These are phyloP conservation scores for Podabrus alpinus DNA, from an alignment of 2,888 invertebrate species.

Conservation along the genomic window DNA sequence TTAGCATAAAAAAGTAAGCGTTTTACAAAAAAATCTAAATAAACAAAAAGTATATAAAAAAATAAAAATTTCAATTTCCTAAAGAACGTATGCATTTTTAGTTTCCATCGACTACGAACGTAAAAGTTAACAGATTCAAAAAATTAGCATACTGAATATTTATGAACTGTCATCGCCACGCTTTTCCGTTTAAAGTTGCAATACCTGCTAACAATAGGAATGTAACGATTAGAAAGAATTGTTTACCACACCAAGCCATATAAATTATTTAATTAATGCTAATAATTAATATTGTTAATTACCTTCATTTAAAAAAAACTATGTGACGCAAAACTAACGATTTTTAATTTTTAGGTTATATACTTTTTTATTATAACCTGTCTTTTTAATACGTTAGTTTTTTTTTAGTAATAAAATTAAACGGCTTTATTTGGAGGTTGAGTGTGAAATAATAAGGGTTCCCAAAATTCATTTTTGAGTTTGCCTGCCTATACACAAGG, in stretches of 20 bases:
- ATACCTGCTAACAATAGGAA: slow-evolving; percentile 26
- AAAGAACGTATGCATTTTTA: slow-evolving; percentile 24
- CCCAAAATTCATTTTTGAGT: neutral
- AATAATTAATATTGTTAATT: neutral
- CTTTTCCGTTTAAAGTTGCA: slow-evolving; percentile 29
- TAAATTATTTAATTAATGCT: neutral
- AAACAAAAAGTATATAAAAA: neutral
- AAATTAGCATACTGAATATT: slow-evolving; percentile 50
- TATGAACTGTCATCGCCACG: slow-evolving; percentile 40
- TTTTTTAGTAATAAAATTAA: neutral
- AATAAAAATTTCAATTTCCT: slow-evolving; percentile 20
- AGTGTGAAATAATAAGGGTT: neutral
- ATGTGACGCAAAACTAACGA: neutral
- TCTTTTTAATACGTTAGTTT: neutral
- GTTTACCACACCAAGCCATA: slow-evolving; percentile 1
- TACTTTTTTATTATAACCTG: neutral
- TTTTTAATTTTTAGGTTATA: neutral
- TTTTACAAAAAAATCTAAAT: neutral
- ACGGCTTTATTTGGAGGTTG: neutral
- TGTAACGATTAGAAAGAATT: slow-evolving; percentile 9
- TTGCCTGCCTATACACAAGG: slow-evolving; percentile 1
- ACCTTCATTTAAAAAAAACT: neutral
- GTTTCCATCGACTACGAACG: slow-evolving; percentile 29
- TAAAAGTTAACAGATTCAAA: slow-evolving; percentile 39
- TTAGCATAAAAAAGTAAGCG: neutral